These are phyloP conservation scores for Branchinecta lindahli DNA, from an alignment of 1,140 invertebrate species.

Conservation along the genomic window DNA sequence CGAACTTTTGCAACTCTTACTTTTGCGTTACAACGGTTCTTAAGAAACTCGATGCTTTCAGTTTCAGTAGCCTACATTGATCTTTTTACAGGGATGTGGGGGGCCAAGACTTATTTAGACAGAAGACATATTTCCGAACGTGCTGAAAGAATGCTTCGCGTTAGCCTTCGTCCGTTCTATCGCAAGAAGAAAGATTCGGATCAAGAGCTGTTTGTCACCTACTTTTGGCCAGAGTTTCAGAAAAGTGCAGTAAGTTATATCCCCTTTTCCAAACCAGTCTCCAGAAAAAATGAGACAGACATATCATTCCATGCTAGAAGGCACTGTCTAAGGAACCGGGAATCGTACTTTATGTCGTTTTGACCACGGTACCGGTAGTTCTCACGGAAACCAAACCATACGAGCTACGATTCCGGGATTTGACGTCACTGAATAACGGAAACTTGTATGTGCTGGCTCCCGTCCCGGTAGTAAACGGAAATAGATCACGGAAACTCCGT, in stretches of 20 bases:
- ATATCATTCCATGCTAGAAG: too few relatives aligned
- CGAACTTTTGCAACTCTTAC: too few relatives aligned
- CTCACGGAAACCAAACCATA: too few relatives aligned
- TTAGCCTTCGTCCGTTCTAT: not conserved
- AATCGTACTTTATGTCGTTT: too few relatives aligned
- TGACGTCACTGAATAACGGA: too few relatives aligned
- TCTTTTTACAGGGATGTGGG: conserved; percentile 15
- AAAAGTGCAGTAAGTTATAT: conserved; percentile 11
- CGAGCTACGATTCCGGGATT: too few relatives aligned
- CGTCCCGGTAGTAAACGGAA: too few relatives aligned
- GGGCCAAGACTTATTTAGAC: conserved; percentile 12
- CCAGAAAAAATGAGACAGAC: not conserved
- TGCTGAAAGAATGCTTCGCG: not conserved
- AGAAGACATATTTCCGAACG: not conserved
- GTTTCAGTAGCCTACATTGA: not conserved
- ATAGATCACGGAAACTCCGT: too few relatives aligned
- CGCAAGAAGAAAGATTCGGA: conserved; percentile 11
- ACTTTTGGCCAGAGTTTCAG: conserved; percentile 14
- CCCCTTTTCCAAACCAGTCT: not conserved
- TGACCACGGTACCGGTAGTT: too few relatives aligned
- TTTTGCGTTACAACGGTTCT: conserved; percentile 2
- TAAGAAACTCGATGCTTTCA: not conserved
- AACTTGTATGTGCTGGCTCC: too few relatives aligned
- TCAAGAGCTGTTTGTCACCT: conserved; percentile 12
- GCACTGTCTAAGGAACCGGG: too few relatives aligned